A percentile compares a stretch with the other conserved stretches of the same genome.
Evolutionary conservation across 2,797 vertebrate species (phyloP).

Genomic region (Lepus oiostolus): DNA sequence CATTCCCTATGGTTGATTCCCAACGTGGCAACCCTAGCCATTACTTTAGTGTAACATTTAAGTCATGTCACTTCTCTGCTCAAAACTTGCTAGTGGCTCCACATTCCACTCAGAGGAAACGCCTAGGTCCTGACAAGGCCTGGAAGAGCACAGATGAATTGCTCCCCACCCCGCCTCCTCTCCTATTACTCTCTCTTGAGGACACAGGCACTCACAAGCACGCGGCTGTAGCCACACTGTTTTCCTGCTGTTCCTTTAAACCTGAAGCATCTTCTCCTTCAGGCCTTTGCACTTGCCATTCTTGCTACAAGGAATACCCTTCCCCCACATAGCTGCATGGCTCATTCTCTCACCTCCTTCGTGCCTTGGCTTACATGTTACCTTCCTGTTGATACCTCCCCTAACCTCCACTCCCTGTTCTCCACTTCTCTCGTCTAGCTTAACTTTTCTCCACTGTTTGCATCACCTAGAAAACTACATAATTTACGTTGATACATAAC

Average conservation of each 20-base stretch:
- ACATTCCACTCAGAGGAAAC: not conserved
- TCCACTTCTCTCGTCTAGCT: not conserved
- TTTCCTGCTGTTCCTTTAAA: not conserved
- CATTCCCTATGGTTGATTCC: not conserved
- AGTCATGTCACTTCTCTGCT: not conserved
- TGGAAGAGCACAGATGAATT: rapidly evolving
- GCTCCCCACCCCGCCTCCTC: not conserved
- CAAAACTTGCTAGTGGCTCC: not conserved
- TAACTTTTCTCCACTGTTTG: not conserved
- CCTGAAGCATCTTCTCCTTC: not conserved
- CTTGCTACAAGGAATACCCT: not conserved
- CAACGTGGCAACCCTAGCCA: not conserved
- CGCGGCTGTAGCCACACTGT: rapidly evolving
- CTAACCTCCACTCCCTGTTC: not conserved
- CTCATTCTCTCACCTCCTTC: not conserved
- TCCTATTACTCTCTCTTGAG: not conserved
- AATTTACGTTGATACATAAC: not conserved
- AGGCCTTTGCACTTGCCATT: not conserved
- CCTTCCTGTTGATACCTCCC: not conserved
- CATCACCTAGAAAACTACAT: not conserved
- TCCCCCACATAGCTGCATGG: not conserved
- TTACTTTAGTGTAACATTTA: not conserved
- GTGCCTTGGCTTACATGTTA: not conserved
- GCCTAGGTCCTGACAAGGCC: not conserved
- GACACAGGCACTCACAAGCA: not conserved